Conservation (phyloP, 2,888 invertebrate species). For the Argyra leucocephala region DNA sequence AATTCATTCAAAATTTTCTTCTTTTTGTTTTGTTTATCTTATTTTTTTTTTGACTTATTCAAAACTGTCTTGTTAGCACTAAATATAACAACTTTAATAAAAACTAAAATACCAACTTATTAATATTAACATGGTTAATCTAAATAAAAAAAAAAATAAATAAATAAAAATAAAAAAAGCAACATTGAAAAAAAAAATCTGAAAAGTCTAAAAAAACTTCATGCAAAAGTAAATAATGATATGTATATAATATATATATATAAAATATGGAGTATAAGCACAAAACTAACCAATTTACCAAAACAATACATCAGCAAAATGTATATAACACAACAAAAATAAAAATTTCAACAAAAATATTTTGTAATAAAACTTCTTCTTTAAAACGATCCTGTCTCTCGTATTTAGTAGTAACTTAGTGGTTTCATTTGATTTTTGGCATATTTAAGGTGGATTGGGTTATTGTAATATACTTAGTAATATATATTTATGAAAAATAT, state of each 20-base stretch:
- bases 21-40: neutral
- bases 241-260: neutral
- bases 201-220: neutral
- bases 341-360: neutral
- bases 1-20: too few species aligned
- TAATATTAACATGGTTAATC: neutral
- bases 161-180: neutral
- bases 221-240: neutral
- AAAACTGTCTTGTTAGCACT: constrained; percentile 3
- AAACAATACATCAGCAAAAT: neutral
- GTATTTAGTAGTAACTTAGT: constrained; percentile 2
- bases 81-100: constrained; percentile 4
- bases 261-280: neutral
- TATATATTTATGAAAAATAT: neutral
- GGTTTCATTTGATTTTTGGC: neutral
- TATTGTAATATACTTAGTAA: neutral
- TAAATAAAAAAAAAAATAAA: neutral
- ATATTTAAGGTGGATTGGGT: neutral
- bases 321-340: neutral
- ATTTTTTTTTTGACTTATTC: neutral
- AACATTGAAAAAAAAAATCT: neutral
- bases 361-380: neutral
- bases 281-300: neutral
- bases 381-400: constrained; percentile 2
- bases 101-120: neutral